phyloP scores from a whole-genome alignment of 2,888 invertebrate species.

The Microctonus hyperodae region DNA sequence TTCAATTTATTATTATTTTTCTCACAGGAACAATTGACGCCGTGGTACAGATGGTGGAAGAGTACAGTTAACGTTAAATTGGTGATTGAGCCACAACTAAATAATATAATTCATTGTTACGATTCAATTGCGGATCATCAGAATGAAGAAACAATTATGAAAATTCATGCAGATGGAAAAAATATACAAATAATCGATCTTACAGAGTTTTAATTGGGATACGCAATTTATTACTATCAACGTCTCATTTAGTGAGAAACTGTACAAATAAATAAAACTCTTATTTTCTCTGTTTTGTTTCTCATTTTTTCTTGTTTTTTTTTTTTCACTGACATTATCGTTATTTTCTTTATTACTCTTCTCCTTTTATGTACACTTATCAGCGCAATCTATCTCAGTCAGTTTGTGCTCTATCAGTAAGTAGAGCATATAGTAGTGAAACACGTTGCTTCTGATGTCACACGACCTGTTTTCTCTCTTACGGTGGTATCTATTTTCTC shows the following conservation, averaged over 20 bases:
- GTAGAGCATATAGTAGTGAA: not conserved
- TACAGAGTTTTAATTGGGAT: not conserved
- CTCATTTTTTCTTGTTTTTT: not conserved
- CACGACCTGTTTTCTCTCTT: not conserved
- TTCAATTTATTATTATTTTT: not conserved
- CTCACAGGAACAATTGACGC: slow-evolving; percentile 69
- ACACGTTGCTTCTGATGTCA: not conserved
- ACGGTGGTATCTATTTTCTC: not conserved
- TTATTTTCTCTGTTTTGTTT: too few relatives aligned
- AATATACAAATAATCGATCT: not conserved
- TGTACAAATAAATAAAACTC: not conserved
- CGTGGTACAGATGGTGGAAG: slow-evolving; percentile 76
- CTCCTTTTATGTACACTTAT: not conserved
- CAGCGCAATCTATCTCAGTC: not conserved
- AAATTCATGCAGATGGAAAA: not conserved
- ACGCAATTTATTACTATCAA: not conserved
- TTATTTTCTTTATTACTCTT: not conserved
- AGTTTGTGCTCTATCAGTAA: not conserved
- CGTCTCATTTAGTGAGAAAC: not conserved
- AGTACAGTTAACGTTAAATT: slow-evolving; percentile 72
- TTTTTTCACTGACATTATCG: not conserved
- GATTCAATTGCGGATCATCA: slow-evolving; percentile 37
- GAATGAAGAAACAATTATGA: slow-evolving; percentile 6
- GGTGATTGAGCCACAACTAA: slow-evolving; percentile 65
- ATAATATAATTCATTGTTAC: slow-evolving; percentile 14